Percentiles rank a stretch among this genome's conserved stretches.
Conservation (phyloP, 2,888 invertebrate species). For the Limenitis camilla region DNA sequence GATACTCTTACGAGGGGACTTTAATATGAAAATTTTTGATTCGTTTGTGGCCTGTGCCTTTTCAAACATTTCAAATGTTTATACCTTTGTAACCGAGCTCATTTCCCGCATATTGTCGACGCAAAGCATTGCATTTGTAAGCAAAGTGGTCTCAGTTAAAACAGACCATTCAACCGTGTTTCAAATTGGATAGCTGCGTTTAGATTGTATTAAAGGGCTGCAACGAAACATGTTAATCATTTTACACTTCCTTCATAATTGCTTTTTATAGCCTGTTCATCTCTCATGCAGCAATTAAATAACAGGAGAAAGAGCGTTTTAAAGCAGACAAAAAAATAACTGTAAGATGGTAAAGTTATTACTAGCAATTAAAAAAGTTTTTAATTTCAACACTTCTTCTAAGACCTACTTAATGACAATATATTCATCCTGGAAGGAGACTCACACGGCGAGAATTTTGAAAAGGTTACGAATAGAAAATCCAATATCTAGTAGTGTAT, state of each 20-base stretch:
- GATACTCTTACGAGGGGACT: no score
- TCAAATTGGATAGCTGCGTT: conserved; percentile 1
- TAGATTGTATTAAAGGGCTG: background rate
- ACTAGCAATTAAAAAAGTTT: no score
- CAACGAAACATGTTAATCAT: background rate
- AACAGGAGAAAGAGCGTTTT: no score
- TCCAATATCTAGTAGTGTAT: no score
- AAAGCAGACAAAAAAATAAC: no score
- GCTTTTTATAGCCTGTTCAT: background rate
- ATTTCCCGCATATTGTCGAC: conserved; percentile 38
- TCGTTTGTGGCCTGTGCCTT: conserved; percentile 24
- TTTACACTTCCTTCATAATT: background rate
- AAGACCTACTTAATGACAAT: no score
- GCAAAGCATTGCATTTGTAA: conserved; percentile 37
- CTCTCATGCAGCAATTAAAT: no score
- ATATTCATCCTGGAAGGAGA: no score
- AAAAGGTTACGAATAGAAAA: no score
- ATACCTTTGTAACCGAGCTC: conserved; percentile 31
- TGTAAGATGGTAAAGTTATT: no score
- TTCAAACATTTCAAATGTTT: conserved; percentile 27
- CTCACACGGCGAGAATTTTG: no score
- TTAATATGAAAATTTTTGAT: conserved; percentile 28
- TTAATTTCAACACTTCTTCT: no score
- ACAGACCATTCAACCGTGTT: conserved; percentile 15
- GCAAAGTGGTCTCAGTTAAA: conserved; percentile 41